Evolutionary conservation across 2,113 vertebrate genomes (phyloP), one percentile per base, ranked within the genome.

Genomic region (Pelvicachromis taeniatus): DNA sequence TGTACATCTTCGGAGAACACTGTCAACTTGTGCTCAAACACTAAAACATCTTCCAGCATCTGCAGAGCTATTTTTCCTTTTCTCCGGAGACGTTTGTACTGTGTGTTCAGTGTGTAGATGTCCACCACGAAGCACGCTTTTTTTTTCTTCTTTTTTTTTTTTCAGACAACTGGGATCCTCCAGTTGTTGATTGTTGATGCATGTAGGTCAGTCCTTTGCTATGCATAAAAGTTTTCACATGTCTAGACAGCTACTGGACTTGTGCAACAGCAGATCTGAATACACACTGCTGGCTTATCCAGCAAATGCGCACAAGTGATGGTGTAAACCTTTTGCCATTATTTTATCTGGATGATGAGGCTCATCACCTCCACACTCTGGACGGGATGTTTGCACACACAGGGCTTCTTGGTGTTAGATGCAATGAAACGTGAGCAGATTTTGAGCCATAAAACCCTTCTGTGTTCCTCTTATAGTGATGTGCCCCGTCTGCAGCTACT

Each of bases 181-280:
- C 52, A 85, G 84, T 38, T 63, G 59, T 3, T 91, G 26, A 31
- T 38, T 63, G 59, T 63, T 63, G 31, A 89, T 87, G 65, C 59
- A 90, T 84, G 6, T 91, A 90, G 16, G 16, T 59, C 35, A 91
- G 91, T 4, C 79, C 84, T 8, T 65, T 13, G 19, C 19, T 65
- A 2, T 65, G 61, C 61, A 40, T 40, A 68, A 93, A 94, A 4
- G 70, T 81, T 85, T 93, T 91, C 81, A 88, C 87, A 0, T 93
- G 58, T 77, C 85, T 92, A 82, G 89, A 95, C 87, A 93, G 84
- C 89, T 50, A 77, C 31, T 17, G 4, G 59, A 59, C 85, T 88
- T 77, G 5, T 63, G 68, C 33, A 77, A 35, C 48, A 92, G 88
- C 80, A 92, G 88, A 92, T 92, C 87, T 0, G 86, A 90, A 45